Percentiles rank a stretch among this genome's conserved stretches.
phyloP scores from a whole-genome alignment of 2,888 invertebrate genomes.

The Poecilobothrus nobilitatus region DNA sequence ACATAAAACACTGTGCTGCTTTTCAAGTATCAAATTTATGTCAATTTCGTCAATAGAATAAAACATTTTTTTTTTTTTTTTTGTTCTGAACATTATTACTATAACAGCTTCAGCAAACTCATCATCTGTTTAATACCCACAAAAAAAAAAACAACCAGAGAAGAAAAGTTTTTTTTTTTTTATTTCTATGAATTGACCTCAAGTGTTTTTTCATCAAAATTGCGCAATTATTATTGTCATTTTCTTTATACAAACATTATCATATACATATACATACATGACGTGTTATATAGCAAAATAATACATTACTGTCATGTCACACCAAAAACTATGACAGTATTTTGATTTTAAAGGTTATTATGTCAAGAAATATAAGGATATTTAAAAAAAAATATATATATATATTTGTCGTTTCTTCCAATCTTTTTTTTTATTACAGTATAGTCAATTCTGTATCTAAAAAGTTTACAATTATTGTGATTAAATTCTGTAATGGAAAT shows the following conservation, averaged over 20 bases:
- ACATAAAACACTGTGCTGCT: too few relatives aligned
- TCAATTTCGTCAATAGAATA: not conserved
- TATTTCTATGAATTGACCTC: not conserved
- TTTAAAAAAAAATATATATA: not conserved
- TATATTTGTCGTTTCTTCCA: not conserved
- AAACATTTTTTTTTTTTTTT: not conserved
- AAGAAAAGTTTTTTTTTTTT: not conserved
- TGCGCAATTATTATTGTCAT: not conserved
- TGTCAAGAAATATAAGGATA: not conserved
- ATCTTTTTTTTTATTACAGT: not conserved
- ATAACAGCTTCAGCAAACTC: too few relatives aligned
- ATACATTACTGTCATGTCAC: not conserved
- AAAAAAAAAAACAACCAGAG: too few relatives aligned
- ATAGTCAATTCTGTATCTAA: not conserved
- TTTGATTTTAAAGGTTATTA: constrained; percentile 3
- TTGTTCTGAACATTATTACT: too few relatives aligned
- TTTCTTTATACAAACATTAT: not conserved
- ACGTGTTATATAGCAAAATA: not conserved
- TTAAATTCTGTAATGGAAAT: not conserved
- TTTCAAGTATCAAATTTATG: not conserved
- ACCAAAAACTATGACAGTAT: not conserved
- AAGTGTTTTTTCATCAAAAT: not conserved
- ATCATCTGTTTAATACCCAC: too few relatives aligned
- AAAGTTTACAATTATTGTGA: not conserved
- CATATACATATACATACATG: not conserved